Percentiles rank a stretch among this genome's conserved stretches.
These are phyloP conservation scores for Pseudococcus viburni DNA, from an alignment of 2,888 invertebrate genomes.

Conservation along the genomic window DNA sequence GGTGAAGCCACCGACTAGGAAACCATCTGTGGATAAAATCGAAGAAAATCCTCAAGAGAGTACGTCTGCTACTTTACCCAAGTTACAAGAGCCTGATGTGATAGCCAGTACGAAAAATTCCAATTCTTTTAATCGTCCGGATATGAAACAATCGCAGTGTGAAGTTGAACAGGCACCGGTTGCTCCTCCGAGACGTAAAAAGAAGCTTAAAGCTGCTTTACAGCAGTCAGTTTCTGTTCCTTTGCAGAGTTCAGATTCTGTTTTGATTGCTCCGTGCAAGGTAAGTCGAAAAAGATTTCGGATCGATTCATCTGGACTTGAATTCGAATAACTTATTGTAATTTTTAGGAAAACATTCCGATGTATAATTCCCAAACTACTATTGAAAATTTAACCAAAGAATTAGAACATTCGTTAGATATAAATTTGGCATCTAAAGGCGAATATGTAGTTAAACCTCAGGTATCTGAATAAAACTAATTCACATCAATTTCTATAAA, in stretches of 20 bases:
- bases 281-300: not conserved
- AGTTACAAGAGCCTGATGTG: constrained; percentile 88
- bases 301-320: not conserved
- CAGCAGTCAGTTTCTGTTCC: constrained; percentile 45
- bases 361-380: constrained; percentile 85
- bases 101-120: constrained; percentile 88
- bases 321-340: not conserved
- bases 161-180: constrained; percentile 72
- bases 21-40: constrained; percentile 27
- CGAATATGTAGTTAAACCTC: constrained; percentile 76
- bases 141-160: constrained; percentile 71
- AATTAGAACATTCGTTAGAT: constrained; percentile 87
- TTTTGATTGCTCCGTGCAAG: constrained; percentile 19
- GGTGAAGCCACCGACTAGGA: not conserved
- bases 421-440: constrained; percentile 78
- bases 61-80: constrained; percentile 1
- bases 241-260: constrained; percentile 23
- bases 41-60: constrained; percentile 23
- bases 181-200: constrained; percentile 86
- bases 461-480: constrained; percentile 71
- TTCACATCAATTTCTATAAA: not conserved
- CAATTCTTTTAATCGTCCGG: constrained; percentile 69
- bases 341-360: constrained; percentile 70
- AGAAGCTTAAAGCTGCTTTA: constrained; percentile 70
- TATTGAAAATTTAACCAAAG: constrained; percentile 83